Evolutionary conservation across 2,888 invertebrate genomes (phyloP).

Genomic region (Drosophila pseudotalamancana): DNA sequence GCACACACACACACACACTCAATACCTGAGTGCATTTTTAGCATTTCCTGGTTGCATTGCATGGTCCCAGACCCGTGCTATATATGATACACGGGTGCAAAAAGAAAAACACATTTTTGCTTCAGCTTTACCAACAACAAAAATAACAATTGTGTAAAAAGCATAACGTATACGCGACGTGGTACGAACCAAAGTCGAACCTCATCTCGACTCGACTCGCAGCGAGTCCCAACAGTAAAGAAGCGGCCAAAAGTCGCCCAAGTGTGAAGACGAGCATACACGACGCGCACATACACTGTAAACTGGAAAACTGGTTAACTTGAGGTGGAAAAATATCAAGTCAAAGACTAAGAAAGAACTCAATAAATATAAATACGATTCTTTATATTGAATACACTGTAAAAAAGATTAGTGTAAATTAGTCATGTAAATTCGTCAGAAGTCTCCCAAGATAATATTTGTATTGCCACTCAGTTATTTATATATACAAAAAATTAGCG

Average conservation of each 20-base stretch:
- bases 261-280: constrained; percentile 9
- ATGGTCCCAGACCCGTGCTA: constrained; percentile 37
- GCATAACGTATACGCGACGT: constrained; percentile 74
- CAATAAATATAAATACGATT: no score
- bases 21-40: constrained; percentile 71
- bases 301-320: no score
- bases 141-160: constrained; percentile 65
- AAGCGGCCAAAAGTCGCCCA: constrained; percentile 26
- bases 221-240: constrained; percentile 18
- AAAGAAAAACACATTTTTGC: constrained; percentile 33
- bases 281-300: constrained; percentile 26
- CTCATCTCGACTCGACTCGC: constrained; percentile 6
- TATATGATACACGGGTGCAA: constrained; percentile 47
- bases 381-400: no score
- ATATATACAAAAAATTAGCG: no score
- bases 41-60: constrained; percentile 60
- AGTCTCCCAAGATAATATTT: no score
- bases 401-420: no score
- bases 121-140: constrained; percentile 29
- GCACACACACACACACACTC: constrained; percentile 29
- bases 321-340: no score
- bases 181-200: constrained; percentile 40
- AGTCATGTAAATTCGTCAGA: no score
- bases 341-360: no score
- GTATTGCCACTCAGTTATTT: no score